Evolutionary conservation across 2,888 invertebrate genomes (phyloP).

Genomic region (Hemicrepidius hirtus): DNA sequence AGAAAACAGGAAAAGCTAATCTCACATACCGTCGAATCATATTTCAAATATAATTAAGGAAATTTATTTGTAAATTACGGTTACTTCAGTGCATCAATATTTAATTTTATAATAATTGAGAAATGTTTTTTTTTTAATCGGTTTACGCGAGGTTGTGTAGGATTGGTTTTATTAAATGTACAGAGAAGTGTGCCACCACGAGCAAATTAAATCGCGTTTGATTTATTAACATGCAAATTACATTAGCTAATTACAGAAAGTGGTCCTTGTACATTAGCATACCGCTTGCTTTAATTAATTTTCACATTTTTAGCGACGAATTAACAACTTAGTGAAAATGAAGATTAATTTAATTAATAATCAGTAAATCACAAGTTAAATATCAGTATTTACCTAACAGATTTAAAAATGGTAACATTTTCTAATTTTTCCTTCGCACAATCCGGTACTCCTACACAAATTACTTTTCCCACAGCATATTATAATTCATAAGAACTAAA

Average conservation of each 20-base stretch:
- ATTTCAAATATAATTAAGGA: conserved; percentile 26
- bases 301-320: conserved; percentile 9
- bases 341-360: background rate
- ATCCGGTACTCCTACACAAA: too few relatives aligned
- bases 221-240: conserved; percentile 27
- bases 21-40: conserved; percentile 2
- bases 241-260: conserved; percentile 30
- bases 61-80: conserved; percentile 9
- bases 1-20: conserved; percentile 26
- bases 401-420: background rate
- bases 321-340: conserved; percentile 17
- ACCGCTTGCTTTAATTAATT: conserved; percentile 25
- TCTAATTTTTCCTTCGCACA: too few relatives aligned
- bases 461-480: too few relatives aligned
- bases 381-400: background rate
- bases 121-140: background rate
- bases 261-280: conserved; percentile 18
- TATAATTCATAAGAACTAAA: too few relatives aligned
- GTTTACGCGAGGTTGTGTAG: background rate
- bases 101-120: too few relatives aligned
- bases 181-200: conserved; percentile 8
- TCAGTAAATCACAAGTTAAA: background rate
- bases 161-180: background rate
- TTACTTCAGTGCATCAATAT: background rate
- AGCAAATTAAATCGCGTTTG: conserved; percentile 16